These are phyloP conservation scores for Orthosia cruda DNA, from an alignment of 2,888 invertebrate genomes.

Conservation along the genomic window DNA sequence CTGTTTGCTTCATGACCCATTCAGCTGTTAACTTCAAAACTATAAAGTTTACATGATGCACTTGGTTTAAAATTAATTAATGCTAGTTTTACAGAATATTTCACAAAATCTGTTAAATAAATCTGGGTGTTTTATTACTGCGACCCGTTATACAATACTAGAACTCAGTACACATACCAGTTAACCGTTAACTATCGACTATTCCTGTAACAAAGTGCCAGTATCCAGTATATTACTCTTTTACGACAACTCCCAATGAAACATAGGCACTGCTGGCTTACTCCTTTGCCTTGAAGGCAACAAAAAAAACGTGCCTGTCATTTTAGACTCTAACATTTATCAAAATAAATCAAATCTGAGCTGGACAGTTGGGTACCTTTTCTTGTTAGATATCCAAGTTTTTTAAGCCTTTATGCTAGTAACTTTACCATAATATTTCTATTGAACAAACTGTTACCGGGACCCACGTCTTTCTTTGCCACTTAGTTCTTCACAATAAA, in stretches of 20 bases:
- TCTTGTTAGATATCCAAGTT: neutral
- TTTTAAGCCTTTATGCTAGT: constrained; percentile 4
- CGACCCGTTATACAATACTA: no score
- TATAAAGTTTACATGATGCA: no score
- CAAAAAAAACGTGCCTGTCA: no score
- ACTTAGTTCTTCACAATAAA: constrained; percentile 18
- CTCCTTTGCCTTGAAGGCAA: no score
- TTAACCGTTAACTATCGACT: neutral
- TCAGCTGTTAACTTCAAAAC: no score
- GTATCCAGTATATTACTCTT: constrained; percentile 26
- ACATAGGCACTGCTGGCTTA: constrained; percentile 8
- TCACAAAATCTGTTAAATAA: neutral
- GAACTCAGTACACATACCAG: neutral
- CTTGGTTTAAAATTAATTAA: no score
- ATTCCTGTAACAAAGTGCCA: constrained; percentile 5
- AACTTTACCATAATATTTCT: constrained; percentile 8
- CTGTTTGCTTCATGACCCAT: no score
- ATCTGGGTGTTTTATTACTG: no score
- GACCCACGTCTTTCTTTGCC: constrained; percentile 16
- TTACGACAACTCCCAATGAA: constrained; percentile 11
- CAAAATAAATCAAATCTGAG: no score
- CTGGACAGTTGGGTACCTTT: neutral
- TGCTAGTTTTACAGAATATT: no score
- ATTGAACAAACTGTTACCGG: constrained; percentile 12
- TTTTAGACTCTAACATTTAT: no score